Evolutionary conservation across 2,113 vertebrate genomes (phyloP).

Genomic region (Etia nguti): DNA sequence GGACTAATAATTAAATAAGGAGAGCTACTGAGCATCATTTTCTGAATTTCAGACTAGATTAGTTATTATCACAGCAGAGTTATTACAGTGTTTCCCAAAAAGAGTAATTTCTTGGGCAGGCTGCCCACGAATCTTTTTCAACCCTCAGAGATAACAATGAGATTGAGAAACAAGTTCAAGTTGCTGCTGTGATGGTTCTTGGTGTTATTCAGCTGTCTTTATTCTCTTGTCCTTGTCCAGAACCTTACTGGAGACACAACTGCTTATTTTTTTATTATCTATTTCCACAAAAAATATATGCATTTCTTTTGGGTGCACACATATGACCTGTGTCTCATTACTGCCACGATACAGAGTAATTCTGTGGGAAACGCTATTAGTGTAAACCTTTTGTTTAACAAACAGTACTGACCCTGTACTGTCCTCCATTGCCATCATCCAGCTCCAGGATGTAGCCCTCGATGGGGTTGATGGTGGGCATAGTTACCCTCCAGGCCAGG

Average conservation of each 20-base stretch:
- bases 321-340: neutral
- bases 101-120: neutral
- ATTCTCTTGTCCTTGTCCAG: neutral
- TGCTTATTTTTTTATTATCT: neutral
- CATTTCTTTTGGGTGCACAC: neutral
- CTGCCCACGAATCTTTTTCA: neutral
- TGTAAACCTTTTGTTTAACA: neutral
- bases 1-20: neutral
- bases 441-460: constrained; percentile 97
- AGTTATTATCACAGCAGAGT: neutral
- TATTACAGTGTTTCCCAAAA: neutral
- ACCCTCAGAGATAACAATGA: neutral
- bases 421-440: constrained; percentile 92
- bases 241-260: neutral
- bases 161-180: neutral
- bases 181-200: neutral
- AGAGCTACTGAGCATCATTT: neutral
- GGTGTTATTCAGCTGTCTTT: neutral
- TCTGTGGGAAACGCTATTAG: neutral
- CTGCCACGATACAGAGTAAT: neutral
- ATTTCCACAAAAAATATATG: neutral
- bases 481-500: constrained; percentile 89
- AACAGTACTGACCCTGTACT: constrained; percentile 83
- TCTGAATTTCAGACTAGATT: neutral
- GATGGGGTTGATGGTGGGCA: constrained; percentile 75